Evolutionary conservation across 2,888 invertebrate genomes (phyloP), one percentile per base, ranked within the genome.

Genomic region (Frankliniella intonsa): DNA sequence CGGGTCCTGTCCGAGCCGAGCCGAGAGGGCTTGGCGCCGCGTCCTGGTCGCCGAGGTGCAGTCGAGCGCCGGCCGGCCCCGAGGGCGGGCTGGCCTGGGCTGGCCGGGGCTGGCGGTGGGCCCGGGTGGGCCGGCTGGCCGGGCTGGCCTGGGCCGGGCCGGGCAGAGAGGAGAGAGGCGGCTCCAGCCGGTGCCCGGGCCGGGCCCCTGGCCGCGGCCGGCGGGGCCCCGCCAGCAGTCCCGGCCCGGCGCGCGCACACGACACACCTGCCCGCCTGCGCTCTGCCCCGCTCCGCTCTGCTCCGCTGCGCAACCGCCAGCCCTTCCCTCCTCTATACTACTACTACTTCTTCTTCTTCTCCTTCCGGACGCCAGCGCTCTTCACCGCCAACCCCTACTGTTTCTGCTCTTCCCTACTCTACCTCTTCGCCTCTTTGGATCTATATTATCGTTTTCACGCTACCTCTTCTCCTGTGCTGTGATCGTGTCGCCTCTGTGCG

Each of bases 11-110:
- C 38, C 38, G 38, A 5, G 38, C 38, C 38, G 38, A 5, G 38
- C 38, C 38, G 38, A 38, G 38, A 38, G 38, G 38, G 38, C 38
- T 38, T 38, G 5, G 38, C 38, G 38, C 38, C 38, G 38, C 38
- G 38, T 38, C 38, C 38, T 38, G 38, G 38, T 38, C 38, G 38
- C 38, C 38, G 38, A 38, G 38, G 38, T 38, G 62, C 62, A 62
- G 62, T 62, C 62, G 62, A 62, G 62, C 62, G 62, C 62, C 62
- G 62, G 62, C 62, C 62, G 62, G 62, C 62, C 62, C 17, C 19
- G 17, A n/a, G 62, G 62, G 19, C 17, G 62, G 62, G 17, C 62
- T n/a, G 17, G 62, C 3, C 55, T 3, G 17, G 11, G 19, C 62
- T 62, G 62, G 14, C 17, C 62, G 0, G 62, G 62, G 19, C 14